phyloP scores from a whole-genome alignment of 2,113 vertebrate genomes.

The Brachionichthys hirsutus region DNA sequence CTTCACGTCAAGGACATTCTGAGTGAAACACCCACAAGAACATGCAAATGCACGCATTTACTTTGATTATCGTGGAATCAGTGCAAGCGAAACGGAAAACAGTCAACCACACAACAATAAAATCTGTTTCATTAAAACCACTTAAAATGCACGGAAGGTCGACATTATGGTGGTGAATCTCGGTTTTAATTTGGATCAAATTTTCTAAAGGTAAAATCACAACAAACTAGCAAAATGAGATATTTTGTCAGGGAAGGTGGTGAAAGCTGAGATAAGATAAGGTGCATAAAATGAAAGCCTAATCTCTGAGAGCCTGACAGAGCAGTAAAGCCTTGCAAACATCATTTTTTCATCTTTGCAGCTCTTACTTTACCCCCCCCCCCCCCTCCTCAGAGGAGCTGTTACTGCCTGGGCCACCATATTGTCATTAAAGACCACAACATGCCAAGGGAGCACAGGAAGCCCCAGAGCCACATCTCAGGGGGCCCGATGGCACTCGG shows the following conservation, averaged over 20 bases:
- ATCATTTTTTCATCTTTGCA: conserved; percentile 60
- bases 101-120: conserved; percentile 46
- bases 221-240: too few species aligned
- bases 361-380: conserved; percentile 23
- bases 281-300: conserved; percentile 41
- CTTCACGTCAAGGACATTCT: conserved; percentile 66
- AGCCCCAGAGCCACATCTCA: conserved; percentile 69
- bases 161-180: neutral
- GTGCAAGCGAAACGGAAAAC: conserved; percentile 33
- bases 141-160: neutral
- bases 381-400: conserved; percentile 48
- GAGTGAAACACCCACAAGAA: conserved; percentile 56
- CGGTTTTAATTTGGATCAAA: neutral
- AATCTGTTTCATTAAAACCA: conserved; percentile 22
- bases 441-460: conserved; percentile 60
- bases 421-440: conserved; percentile 79
- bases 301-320: conserved; percentile 55
- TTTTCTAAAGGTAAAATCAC: too few species aligned
- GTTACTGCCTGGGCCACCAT: conserved; percentile 72
- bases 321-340: conserved; percentile 67
- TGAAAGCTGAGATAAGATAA: conserved; percentile 35
- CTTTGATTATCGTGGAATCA: conserved; percentile 51
- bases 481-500: conserved; percentile 56
- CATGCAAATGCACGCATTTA: conserved; percentile 32
- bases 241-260: too few species aligned